Conservation (phyloP, 1,140 invertebrate genomes). For the Drosophila athabasca region DNA sequence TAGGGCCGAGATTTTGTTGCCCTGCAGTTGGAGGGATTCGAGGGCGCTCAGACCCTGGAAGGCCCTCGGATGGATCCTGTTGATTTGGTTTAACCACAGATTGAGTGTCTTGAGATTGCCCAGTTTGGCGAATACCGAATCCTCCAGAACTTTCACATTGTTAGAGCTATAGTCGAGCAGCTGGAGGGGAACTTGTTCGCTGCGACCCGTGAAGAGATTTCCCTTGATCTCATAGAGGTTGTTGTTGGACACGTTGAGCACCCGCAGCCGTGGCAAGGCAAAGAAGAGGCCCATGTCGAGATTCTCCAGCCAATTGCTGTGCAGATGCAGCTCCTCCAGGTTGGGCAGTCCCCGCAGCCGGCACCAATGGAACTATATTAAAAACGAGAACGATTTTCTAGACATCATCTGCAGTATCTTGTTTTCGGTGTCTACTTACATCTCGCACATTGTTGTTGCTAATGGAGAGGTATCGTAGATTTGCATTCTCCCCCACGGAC, state of each 20-base stretch:
- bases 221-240: conserved; percentile 50
- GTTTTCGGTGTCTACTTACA: conserved; percentile 33
- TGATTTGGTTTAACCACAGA: conserved; percentile 62
- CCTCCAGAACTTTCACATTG: conserved; percentile 48
- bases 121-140: conserved; percentile 50
- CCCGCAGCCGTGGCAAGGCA: conserved; percentile 38
- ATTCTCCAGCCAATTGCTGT: conserved; percentile 58
- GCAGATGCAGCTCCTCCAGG: conserved; percentile 56
- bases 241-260: conserved; percentile 69
- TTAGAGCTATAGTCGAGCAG: conserved; percentile 73
- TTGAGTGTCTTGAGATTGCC: conserved; percentile 47
- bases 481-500: conserved; percentile 42
- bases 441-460: conserved; percentile 67
- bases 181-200: conserved; percentile 16
- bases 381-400: background rate
- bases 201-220: conserved; percentile 47
- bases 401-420: background rate
- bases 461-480: conserved; percentile 55
- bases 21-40: conserved; percentile 55
- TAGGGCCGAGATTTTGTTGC: conserved; percentile 61
- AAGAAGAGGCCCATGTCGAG: conserved; percentile 61
- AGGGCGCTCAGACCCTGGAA: conserved; percentile 53
- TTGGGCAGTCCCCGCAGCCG: conserved; percentile 45
- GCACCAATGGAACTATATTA: conserved; percentile 54
- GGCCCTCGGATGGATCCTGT: conserved; percentile 24